phyloP scores from a whole-genome alignment of 2,888 invertebrate genomes.

The Miltochrista miniata region DNA sequence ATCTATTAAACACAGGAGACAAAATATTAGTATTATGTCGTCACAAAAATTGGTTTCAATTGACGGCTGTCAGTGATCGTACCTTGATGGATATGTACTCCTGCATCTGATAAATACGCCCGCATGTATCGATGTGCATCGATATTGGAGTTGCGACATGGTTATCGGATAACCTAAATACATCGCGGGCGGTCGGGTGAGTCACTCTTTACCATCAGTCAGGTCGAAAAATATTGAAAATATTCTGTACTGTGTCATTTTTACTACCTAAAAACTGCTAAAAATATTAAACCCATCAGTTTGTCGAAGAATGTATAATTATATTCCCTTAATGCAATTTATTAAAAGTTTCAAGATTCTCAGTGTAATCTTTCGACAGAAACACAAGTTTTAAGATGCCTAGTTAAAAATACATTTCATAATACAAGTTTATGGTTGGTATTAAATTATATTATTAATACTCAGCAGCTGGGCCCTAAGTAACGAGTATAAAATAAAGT shows the following conservation, averaged over 20 bases:
- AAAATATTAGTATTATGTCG: constrained; percentile 10
- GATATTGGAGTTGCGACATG: constrained; percentile 51
- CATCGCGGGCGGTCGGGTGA: constrained; percentile 54
- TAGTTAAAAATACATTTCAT: neutral
- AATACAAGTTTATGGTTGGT: no score
- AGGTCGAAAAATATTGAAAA: neutral
- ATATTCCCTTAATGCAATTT: no score
- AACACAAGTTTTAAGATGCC: neutral
- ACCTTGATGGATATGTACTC: constrained; percentile 42
- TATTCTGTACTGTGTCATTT: neutral
- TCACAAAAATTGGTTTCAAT: constrained; percentile 32
- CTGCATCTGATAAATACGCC: constrained; percentile 50
- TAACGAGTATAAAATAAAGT: no score
- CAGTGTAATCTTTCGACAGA: no score
- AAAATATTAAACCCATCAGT: no score
- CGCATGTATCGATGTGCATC: constrained; percentile 49
- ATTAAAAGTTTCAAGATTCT: no score
- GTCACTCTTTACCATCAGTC: constrained; percentile 37
- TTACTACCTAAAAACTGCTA: no score
- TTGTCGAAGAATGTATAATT: no score
- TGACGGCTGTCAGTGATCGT: constrained; percentile 44
- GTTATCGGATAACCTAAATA: constrained; percentile 60
- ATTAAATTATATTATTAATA: no score
- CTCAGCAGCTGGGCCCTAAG: no score
- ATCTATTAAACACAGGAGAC: neutral